These are phyloP conservation scores for Drosophila aff. DNA, from an alignment of 1,140 invertebrate genomes.

Conservation along the genomic window DNA sequence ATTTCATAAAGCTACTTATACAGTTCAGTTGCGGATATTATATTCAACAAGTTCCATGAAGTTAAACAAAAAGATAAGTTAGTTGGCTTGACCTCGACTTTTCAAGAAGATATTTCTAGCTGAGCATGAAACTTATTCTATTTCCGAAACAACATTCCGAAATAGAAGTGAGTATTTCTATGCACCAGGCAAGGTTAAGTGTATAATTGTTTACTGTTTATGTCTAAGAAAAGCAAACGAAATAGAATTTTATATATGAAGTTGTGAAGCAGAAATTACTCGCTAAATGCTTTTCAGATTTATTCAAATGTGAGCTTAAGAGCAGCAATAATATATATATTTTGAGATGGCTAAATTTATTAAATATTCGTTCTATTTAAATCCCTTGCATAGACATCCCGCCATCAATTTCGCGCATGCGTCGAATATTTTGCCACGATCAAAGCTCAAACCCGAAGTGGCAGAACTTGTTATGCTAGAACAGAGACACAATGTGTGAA, in stretches of 20 bases:
- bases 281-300: background rate
- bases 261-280: background rate
- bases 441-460: slow-evolving; percentile 1
- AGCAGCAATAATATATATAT: background rate
- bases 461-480: slow-evolving; percentile 2
- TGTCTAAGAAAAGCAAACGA: background rate
- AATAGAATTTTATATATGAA: background rate
- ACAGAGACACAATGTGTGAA: slow-evolving; percentile 11
- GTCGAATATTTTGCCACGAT: slow-evolving; percentile 22
- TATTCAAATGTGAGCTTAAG: background rate
- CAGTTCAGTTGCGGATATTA: background rate
- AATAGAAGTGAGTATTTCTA: background rate
- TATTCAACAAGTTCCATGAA: background rate
- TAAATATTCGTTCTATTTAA: slow-evolving; percentile 12
- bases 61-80: background rate
- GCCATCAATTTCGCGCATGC: slow-evolving; percentile 4
- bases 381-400: slow-evolving; percentile 3
- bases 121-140: background rate
- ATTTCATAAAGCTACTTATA: background rate
- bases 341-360: background rate
- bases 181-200: background rate
- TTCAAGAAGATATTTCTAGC: background rate
- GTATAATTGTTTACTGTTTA: background rate
- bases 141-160: slow-evolving; percentile 7
- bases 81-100: background rate